Conservation (phyloP, 1,140 invertebrate species). For the Drosophila kurseongensis region DNA sequence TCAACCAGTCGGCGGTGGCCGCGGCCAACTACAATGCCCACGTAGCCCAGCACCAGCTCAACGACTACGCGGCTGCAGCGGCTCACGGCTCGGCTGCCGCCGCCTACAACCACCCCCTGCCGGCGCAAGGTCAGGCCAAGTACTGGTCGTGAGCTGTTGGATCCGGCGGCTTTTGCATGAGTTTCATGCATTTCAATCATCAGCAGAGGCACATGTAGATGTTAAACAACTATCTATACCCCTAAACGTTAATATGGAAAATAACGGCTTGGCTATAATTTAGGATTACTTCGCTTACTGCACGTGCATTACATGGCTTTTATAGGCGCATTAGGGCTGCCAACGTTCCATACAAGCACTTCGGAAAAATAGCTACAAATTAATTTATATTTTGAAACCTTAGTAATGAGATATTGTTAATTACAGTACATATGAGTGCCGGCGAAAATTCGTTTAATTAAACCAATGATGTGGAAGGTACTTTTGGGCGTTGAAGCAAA, state of each 20-base stretch:
- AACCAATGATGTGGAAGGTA: background rate
- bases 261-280: constrained; percentile 56
- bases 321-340: constrained; percentile 48
- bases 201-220: constrained; percentile 53
- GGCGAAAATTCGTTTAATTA: background rate
- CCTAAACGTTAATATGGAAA: constrained; percentile 40
- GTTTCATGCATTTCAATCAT: constrained; percentile 55
- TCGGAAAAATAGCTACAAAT: constrained; percentile 7
- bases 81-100: constrained; percentile 69
- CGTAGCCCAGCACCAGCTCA: constrained; percentile 69
- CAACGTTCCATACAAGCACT: constrained; percentile 15
- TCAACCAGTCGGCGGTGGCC: constrained; percentile 77
- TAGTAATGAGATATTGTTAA: constrained; percentile 41
- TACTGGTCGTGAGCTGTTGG: constrained; percentile 74
- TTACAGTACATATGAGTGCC: background rate
- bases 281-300: constrained; percentile 47
- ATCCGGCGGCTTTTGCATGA: constrained; percentile 9
- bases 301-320: constrained; percentile 56
- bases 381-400: constrained; percentile 31
- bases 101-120: constrained; percentile 76
- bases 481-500: background rate
- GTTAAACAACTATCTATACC: constrained; percentile 41
- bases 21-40: constrained; percentile 81
- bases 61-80: constrained; percentile 75
- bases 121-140: constrained; percentile 77